Evolutionary conservation across 2,113 vertebrate species (phyloP).

Genomic region (Dolichallabes microphthalmus): DNA sequence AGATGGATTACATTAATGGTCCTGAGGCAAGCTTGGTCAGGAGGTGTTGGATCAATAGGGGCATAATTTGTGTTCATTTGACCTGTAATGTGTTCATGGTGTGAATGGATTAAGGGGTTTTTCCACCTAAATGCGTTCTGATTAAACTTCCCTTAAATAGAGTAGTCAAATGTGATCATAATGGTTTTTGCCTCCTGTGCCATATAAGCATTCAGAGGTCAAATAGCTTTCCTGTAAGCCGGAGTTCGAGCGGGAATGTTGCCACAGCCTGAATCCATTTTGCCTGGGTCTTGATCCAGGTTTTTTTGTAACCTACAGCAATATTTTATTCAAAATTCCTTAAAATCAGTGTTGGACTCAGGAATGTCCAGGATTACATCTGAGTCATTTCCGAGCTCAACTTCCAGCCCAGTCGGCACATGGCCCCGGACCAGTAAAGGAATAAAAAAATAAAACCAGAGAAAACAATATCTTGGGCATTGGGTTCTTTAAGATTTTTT

Average conservation of each 20-base stretch:
- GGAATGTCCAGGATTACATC: neutral
- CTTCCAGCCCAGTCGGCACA: too few species aligned
- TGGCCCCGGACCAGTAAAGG: neutral
- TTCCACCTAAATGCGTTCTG: neutral
- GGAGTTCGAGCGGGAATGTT: constrained; percentile 1
- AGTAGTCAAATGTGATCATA: neutral
- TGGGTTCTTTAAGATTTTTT: neutral
- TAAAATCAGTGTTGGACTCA: neutral
- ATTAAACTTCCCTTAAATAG: neutral
- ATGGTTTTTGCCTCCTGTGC: neutral
- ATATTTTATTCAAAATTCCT: constrained; percentile 7
- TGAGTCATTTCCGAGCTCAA: neutral
- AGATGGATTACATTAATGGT: neutral
- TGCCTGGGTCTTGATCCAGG: neutral
- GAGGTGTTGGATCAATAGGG: neutral
- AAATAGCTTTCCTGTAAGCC: neutral
- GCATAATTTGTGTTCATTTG: neutral
- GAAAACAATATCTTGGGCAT: neutral
- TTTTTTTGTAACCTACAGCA: neutral
- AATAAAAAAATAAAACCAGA: neutral
- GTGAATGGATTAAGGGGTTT: neutral
- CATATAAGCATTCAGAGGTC: constrained; percentile 10
- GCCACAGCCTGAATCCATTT: neutral
- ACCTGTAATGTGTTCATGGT: neutral
- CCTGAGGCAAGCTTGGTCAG: neutral